Percentiles rank a stretch among this genome's conserved stretches.
phyloP scores from a whole-genome alignment of 2,113 vertebrate genomes.

The Aphyosemion australe region DNA sequence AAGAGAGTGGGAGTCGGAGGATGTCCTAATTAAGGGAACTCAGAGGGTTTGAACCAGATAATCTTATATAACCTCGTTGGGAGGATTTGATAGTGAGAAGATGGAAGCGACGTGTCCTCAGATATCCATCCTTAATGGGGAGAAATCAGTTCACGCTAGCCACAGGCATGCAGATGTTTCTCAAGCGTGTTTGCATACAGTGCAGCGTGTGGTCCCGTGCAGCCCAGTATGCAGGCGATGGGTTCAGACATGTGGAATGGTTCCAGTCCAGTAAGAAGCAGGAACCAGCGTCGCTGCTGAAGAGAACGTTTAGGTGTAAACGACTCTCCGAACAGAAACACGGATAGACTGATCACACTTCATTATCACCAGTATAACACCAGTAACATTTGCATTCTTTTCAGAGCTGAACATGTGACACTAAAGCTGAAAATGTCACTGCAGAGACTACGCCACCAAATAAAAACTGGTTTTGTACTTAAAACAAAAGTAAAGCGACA shows the following conservation, averaged over 20 bases:
- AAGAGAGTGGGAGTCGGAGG: slow-evolving; percentile 57
- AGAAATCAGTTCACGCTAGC: slow-evolving; percentile 31
- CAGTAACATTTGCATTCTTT: background rate
- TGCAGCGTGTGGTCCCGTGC: slow-evolving; percentile 19
- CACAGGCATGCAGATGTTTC: slow-evolving; percentile 13
- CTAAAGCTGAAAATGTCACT: too few species aligned
- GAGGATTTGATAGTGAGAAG: slow-evolving; percentile 75
- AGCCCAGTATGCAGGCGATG: slow-evolving; percentile 11
- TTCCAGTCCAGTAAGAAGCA: slow-evolving; percentile 7
- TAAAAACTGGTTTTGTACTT: too few species aligned
- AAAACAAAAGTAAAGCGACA: too few species aligned
- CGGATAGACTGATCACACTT: slow-evolving; percentile 6
- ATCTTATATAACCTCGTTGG: slow-evolving; percentile 79
- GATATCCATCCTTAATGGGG: slow-evolving; percentile 49
- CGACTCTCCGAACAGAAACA: too few species aligned
- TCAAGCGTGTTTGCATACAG: slow-evolving; percentile 27
- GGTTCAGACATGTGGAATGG: slow-evolving; percentile 1
- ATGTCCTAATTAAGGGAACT: slow-evolving; percentile 83
- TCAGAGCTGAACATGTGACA: too few species aligned
- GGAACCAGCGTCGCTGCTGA: background rate
- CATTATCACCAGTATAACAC: background rate
- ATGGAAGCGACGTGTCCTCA: slow-evolving; percentile 67
- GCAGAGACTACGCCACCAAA: too few species aligned
- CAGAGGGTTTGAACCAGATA: slow-evolving; percentile 81
- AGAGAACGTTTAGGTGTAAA: too few species aligned